Evolutionary conservation across 2,113 vertebrate species (phyloP).

Genomic region (cat (Felis catus)): F.catus_Fca126_mat1.0 CM031415.1:164636501-164637000

Average conservation of each 20-base stretch:
- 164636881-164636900: constrained; percentile 1
- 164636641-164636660: constrained; percentile 26
- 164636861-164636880: neutral
- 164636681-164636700: neutral
- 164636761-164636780: constrained; percentile 70
- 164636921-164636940: constrained; percentile 87
- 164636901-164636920: neutral
- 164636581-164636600: neutral
- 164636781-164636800: constrained; percentile 79
- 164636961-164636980: neutral
- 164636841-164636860: constrained; percentile 60
- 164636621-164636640: constrained; percentile 29
- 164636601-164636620: neutral
- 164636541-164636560: neutral
- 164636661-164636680: neutral
- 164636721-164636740: neutral
- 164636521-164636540: neutral
- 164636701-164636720: neutral
- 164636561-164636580: neutral
- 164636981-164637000: neutral
- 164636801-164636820: constrained; percentile 48
- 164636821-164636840: constrained; percentile 24
- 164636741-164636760: constrained; percentile 46
- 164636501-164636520: neutral
- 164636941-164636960: constrained; percentile 72